These are phyloP conservation scores for Polietes domitor DNA, from an alignment of 2,888 invertebrate genomes.

Conservation along the genomic window DNA sequence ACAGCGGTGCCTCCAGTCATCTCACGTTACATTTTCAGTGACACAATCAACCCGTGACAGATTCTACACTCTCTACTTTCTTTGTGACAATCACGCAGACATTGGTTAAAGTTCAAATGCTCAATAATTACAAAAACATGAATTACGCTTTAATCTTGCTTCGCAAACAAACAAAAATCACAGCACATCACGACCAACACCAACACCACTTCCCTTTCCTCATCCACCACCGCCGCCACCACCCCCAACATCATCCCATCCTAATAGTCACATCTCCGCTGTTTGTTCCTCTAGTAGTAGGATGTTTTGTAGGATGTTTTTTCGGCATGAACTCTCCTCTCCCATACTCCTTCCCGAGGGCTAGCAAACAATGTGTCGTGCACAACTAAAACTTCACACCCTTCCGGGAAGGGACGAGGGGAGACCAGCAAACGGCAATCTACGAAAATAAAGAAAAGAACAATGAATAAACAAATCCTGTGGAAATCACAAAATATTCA, in stretches of 20 bases:
- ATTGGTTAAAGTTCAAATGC: slow-evolving; percentile 56
- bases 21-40: neutral
- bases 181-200: slow-evolving; percentile 15
- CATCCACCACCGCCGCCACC: no score
- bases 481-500: slow-evolving; percentile 60
- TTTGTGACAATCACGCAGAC: slow-evolving; percentile 44
- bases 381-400: slow-evolving; percentile 53
- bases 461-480: slow-evolving; percentile 63
- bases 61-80: slow-evolving; percentile 19
- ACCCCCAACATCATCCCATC: neutral
- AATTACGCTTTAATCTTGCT: slow-evolving; percentile 62
- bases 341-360: slow-evolving; percentile 28
- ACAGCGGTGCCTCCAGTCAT: neutral
- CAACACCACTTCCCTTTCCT: neutral
- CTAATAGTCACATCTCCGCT: neutral
- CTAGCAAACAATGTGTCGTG: slow-evolving; percentile 24
- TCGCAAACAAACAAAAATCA: slow-evolving; percentile 38
- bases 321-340: neutral
- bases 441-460: slow-evolving; percentile 44
- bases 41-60: slow-evolving; percentile 53
- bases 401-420: neutral
- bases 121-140: slow-evolving; percentile 60
- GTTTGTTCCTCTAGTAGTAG: slow-evolving; percentile 46
- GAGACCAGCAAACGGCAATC: slow-evolving; percentile 30
- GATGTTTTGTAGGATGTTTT: slow-evolving; percentile 20